Base-by-base conservation (phyloP, 2,113 vertebrate species). In the Hippocampus comes region DNA sequence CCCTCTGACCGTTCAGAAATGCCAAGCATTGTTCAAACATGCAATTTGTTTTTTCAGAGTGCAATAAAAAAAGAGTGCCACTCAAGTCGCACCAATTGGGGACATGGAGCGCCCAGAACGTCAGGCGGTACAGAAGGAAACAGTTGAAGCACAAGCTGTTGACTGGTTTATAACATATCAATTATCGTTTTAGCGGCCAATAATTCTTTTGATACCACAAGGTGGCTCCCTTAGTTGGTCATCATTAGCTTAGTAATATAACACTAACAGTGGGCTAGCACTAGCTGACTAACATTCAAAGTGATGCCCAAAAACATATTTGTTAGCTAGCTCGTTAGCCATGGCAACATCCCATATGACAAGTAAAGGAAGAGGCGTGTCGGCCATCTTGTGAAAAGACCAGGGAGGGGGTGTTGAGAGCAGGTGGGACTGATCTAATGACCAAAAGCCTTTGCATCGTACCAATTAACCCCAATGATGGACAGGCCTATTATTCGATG, bases 361-460 rank as follows among this genome's bases (percentile, higher is more conserved):
- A 14, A 11, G 20, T 56, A 56, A 51, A 51, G 48, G 21, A 56
- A n/a, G 59, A 80, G 74, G 70, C 23, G 11, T 74, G 72, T 78
- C 49, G 55, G 76, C 76, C 83, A 84, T 84, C 79, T 87, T 77
- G 82, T 82, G 55, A 87, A 78, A 75, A 61, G 80, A 77, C 75
- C 63, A 77, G 61, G 53, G 12, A 1, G 76, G 80, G 76, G 67
- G 49, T 56, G 65, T 38, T n/a, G 80, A 91, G 89, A 91, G 89
- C 91, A 92, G 91, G 91, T 92, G 91, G 89, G 86, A 92, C 83
- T 90, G 92, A 93, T 92, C 92, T 92, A 91, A 93, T 92, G 91
- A 92, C 30, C 86, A 83, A 72, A 86, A 75, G 76, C 82, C 84
- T 88, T 87, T 82, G 78, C 84, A 74, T 84, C 72, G 75, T 78